Percentiles rank a stretch among this genome's conserved stretches.
These are phyloP conservation scores for Corythaixoides concolor DNA, from an alignment of 2,113 vertebrate genomes.

Conservation along the genomic window DNA sequence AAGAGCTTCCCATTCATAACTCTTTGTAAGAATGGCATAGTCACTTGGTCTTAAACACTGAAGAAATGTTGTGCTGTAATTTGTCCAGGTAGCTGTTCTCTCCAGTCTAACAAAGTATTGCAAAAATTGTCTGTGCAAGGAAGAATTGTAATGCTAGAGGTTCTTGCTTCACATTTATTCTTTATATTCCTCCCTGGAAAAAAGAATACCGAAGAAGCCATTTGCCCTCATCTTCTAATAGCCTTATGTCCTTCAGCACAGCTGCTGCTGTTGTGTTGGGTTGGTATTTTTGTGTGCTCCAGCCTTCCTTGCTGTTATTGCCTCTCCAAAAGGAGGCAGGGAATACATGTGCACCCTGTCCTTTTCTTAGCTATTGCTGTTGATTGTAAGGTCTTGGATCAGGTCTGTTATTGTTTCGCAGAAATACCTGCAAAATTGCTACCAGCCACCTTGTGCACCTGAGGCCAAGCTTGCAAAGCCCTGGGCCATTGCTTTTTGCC, in stretches of 20 bases:
- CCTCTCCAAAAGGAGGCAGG: accelerated
- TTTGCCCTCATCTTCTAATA: not conserved
- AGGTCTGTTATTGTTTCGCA: not conserved
- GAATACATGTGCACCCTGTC: not conserved
- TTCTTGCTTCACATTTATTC: not conserved
- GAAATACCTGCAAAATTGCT: not conserved
- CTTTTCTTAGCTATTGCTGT: not conserved
- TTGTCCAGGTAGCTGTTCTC: not conserved
- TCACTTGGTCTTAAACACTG: not conserved
- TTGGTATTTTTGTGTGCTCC: not conserved
- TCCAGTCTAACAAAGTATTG: not conserved
- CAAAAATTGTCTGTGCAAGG: not conserved
- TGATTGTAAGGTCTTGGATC: not conserved
- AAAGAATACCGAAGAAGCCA: not conserved
- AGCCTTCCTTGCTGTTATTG: not conserved
- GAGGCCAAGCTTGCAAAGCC: not conserved
- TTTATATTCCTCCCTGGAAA: not conserved
- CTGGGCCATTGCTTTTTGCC: not conserved
- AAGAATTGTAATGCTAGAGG: not conserved
- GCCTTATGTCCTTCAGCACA: not conserved
- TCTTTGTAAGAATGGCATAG: not conserved
- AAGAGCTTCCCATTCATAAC: not conserved
- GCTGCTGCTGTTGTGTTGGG: not conserved
- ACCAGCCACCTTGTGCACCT: not conserved
- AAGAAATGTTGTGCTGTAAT: not conserved